Percentiles rank a stretch among this genome's conserved stretches.
These are phyloP conservation scores for Harpegnathos saltator DNA, from an alignment of 1,140 invertebrate species.

Conservation along the genomic window DNA sequence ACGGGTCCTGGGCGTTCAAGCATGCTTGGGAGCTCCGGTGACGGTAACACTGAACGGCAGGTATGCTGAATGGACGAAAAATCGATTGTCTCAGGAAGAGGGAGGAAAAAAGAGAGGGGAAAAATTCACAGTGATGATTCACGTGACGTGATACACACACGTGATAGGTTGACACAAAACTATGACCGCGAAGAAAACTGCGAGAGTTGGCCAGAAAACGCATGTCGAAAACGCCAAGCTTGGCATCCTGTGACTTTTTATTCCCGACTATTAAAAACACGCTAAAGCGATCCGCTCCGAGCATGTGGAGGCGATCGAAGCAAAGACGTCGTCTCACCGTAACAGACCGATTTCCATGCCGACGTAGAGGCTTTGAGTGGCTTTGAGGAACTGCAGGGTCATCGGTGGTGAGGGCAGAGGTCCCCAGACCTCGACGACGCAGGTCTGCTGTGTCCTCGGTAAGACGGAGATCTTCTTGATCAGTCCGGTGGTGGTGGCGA, in stretches of 20 bases:
- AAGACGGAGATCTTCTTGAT: constrained; percentile 94
- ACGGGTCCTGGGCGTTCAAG: constrained; percentile 94
- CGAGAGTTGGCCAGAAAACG: no score
- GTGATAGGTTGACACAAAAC: no score
- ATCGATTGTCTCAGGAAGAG: not conserved
- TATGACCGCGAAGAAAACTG: no score
- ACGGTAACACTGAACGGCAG: constrained; percentile 91
- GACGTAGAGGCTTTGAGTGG: constrained; percentile 93
- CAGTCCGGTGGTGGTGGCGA: constrained; percentile 91
- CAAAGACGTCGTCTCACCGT: constrained; percentile 74
- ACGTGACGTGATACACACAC: not conserved
- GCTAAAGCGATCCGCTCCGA: no score
- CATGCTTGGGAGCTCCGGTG: constrained; percentile 91
- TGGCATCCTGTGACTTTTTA: no score
- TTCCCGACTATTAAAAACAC: no score
- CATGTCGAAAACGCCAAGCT: no score
- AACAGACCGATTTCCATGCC: constrained; percentile 91
- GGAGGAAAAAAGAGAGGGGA: constrained; percentile 21
- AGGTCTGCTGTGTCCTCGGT: constrained; percentile 90
- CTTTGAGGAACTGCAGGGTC: constrained; percentile 92
- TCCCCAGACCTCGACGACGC: constrained; percentile 94
- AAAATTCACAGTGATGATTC: not conserved
- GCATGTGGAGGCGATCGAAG: no score
- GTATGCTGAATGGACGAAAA: constrained; percentile 85
- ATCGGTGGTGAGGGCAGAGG: constrained; percentile 89